phyloP scores from a whole-genome alignment of 2,113 vertebrate species.

The Chamaetylas fuelleborni region DNA sequence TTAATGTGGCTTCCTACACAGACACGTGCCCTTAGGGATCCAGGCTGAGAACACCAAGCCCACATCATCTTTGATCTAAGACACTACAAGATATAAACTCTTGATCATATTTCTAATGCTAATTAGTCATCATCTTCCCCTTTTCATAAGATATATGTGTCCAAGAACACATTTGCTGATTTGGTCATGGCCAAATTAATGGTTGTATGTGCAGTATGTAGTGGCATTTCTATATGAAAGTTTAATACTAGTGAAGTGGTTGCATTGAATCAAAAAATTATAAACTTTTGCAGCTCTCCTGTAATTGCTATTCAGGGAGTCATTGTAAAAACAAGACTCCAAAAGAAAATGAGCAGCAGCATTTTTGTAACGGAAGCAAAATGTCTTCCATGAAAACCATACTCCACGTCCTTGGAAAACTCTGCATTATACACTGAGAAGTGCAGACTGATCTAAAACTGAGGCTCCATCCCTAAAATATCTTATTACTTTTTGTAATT shows the following conservation, averaged over 20 bases:
- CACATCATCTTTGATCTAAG: slow-evolving; percentile 52
- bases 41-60: slow-evolving; percentile 21
- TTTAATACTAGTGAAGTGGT: slow-evolving; percentile 72
- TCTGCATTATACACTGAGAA: not conserved
- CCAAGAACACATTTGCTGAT: slow-evolving; percentile 55
- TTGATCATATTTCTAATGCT: slow-evolving; percentile 45
- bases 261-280: slow-evolving; percentile 78
- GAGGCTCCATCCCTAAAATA: not conserved
- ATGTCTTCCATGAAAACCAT: slow-evolving; percentile 19
- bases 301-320: slow-evolving; percentile 74
- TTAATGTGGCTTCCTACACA: slow-evolving; percentile 16
- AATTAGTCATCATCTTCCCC: slow-evolving; percentile 45
- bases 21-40: slow-evolving; percentile 4
- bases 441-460: not conserved
- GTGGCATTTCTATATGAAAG: slow-evolving; percentile 69
- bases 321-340: slow-evolving; percentile 35
- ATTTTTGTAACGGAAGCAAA: slow-evolving; percentile 16
- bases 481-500: not conserved
- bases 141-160: slow-evolving; percentile 44
- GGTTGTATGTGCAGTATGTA: slow-evolving; percentile 56
- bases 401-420: not conserved
- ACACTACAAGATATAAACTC: slow-evolving; percentile 15
- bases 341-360: slow-evolving; percentile 25
- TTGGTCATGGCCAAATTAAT: slow-evolving; percentile 71
- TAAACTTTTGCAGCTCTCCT: slow-evolving; percentile 71